A percentile compares a stretch with the other conserved stretches of the same genome.
These are phyloP conservation scores for Callipepla squamata DNA, from an alignment of 2,113 vertebrate species.

Conservation along the genomic window DNA sequence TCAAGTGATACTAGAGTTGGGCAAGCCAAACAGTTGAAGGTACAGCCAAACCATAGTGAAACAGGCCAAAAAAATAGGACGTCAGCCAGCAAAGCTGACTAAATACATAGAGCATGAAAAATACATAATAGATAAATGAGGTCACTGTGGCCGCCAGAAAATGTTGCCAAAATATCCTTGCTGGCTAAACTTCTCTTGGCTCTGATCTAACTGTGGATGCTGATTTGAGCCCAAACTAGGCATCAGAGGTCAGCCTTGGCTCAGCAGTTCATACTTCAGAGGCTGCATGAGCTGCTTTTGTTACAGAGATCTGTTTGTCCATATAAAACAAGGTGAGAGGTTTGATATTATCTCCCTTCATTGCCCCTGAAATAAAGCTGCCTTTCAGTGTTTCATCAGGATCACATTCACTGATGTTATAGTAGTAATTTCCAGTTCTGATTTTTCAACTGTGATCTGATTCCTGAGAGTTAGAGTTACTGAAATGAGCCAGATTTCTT, in stretches of 20 bases:
- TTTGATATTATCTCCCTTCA: background rate
- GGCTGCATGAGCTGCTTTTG: background rate
- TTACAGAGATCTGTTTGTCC: background rate
- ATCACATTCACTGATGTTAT: background rate
- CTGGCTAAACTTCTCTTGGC: constrained; percentile 19
- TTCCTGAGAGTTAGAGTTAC: background rate
- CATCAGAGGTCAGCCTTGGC: background rate
- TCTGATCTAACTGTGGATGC: background rate
- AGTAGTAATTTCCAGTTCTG: background rate
- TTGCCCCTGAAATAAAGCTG: background rate
- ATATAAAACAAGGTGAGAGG: background rate
- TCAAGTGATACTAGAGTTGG: background rate
- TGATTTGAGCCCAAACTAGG: background rate
- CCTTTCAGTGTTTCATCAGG: background rate
- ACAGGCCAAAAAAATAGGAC: constrained; percentile 1
- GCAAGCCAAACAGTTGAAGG: background rate
- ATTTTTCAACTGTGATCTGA: constrained; percentile 17
- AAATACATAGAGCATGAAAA: constrained; percentile 31
- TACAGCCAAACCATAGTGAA: constrained; percentile 44
- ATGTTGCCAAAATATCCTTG: constrained; percentile 23
- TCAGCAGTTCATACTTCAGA: background rate
- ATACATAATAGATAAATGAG: constrained; percentile 29
- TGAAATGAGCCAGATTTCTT: background rate
- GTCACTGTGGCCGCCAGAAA: background rate
- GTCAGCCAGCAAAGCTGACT: constrained; percentile 31